Base-by-base conservation (phyloP, 2,113 vertebrate species). In the Leuciscus idus region DNA sequence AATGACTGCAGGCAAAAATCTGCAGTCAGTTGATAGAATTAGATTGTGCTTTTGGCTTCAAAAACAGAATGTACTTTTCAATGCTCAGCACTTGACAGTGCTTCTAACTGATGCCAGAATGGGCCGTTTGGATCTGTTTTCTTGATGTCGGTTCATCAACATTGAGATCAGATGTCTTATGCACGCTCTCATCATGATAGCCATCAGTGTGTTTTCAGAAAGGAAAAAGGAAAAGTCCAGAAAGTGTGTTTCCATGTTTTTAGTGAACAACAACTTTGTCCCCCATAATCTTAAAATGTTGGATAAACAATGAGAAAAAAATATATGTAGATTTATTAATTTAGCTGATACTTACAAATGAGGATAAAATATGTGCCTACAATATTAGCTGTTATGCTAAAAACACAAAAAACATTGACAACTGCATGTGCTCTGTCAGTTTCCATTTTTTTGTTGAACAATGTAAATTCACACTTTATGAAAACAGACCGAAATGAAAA, bases 11-110 rank as follows among this genome's bases (percentile, higher is more conserved):
- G 66, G 28, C 15, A 66, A 85, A 66, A 36, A 72, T 36, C 79
- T 80, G 75, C 19, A 59, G 46, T 88, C 19, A 3, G 80, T 66
- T 59, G n/a, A 57, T 84, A 84, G 55, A 73, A 46, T 79, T 79
- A 88, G 84, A 90, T 86, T 88, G 48, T 77, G 81, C 74, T 61
- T 36, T 80, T 59, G 76, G 26, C 17, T 72, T 62, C 28, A 79
- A 84, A 57, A 85, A 30, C 33, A 46, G 30, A 57, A 84, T 36
- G 19, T 55, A 52, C 52, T 28, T 66, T 70, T 89, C 86, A 84
- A 68, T 83, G 83, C 28, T 36, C 33, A 57, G 26, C 10, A 15
- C n/a, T 81, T 61, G 84, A 87, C 33, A 78, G 61, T 23, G 28
- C 57, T 57, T 26, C 33, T 46, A 50, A 70, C n/a, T 62, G 70